Base-by-base conservation (phyloP, 2,797 vertebrate genomes). In the Oreortyx pictus region DNA sequence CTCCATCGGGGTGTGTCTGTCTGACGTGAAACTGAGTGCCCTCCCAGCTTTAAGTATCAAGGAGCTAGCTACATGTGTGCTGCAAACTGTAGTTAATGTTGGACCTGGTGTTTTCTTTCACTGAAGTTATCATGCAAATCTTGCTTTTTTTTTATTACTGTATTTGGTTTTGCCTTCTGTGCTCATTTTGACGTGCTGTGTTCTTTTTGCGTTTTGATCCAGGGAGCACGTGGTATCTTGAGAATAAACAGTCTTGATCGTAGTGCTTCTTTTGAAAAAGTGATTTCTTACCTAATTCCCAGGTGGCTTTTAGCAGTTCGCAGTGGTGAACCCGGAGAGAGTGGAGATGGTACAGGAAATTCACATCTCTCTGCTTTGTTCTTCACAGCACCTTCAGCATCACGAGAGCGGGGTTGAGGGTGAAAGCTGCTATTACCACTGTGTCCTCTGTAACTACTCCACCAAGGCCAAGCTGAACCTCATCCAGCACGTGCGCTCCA, bases 401-500 rank as follows among this genome's bases (percentile, higher is more conserved):
- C 99, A 99, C 2, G 99, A 99, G 97, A 98, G 98, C 9, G 98
- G 98, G 7, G 97, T 99, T 74, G 99, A 99, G 94, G 98, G 99
- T 4, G 99, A 99, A 95, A 98, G 98, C 96, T 99, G 99, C 98
- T 99, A 98, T 96, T 99, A 99, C 96, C 99, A 99, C 96, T 99
- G 99, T 22, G 98, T 98, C 83, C 98, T 99, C 95, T 99, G 99
- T 89, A 99, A 97, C 98, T 99, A 99, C 97, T 99, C 99, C 85
- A 99, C 99, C 98, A 99, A 99, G 98, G 99, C 99, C 98, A 99
- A 99, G 98, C 98, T 99, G 94, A 99, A 99, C 97, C 98, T 99
- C 67, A 98, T 99, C 97, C 99, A 99, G 97, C 99, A 99, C 64
- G 99, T 99, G 96, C 99, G 99, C 92, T 99, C 99, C 97, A 99